Conservation (phyloP, 35 echinoderm and acorn worm genomes). For the Chiridota heheva region DNA sequence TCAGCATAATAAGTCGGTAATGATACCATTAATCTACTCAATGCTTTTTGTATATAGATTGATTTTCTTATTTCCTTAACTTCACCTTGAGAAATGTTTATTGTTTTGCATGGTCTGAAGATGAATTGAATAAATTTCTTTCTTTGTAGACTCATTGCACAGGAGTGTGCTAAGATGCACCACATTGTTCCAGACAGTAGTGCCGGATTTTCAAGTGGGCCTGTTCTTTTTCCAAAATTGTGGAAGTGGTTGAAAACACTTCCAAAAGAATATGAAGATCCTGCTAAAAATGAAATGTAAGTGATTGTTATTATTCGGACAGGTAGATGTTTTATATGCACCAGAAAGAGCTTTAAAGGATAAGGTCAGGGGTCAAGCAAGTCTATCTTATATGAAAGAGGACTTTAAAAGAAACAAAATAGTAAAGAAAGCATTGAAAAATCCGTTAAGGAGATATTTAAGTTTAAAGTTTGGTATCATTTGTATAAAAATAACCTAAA, state of each 20-base stretch:
- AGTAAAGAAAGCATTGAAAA: no score
- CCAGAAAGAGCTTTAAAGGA: background rate
- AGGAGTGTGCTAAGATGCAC: constrained; percentile 68
- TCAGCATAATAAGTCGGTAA: no score
- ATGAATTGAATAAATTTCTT: background rate
- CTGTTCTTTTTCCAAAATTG: constrained; percentile 48
- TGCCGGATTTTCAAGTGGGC: constrained; percentile 36
- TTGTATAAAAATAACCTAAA: no score
- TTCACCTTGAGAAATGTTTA: no score
- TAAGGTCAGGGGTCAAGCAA: no score
- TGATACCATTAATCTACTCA: no score
- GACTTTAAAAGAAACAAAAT: no score
- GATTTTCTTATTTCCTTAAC: no score
- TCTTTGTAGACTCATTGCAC: constrained; percentile 61
- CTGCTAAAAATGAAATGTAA: constrained; percentile 35
- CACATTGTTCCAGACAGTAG: constrained; percentile 54
- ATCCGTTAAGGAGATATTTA: background rate
- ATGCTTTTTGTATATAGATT: no score
- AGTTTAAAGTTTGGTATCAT: no score
- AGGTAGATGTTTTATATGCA: background rate
- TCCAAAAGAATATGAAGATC: constrained; percentile 36
- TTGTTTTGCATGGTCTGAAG: no score
- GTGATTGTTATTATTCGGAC: background rate
- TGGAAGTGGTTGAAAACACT: constrained; percentile 14
- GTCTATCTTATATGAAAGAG: no score